Conservation (phyloP, 2,888 invertebrate species). For the Nomada lathburiana region DNA sequence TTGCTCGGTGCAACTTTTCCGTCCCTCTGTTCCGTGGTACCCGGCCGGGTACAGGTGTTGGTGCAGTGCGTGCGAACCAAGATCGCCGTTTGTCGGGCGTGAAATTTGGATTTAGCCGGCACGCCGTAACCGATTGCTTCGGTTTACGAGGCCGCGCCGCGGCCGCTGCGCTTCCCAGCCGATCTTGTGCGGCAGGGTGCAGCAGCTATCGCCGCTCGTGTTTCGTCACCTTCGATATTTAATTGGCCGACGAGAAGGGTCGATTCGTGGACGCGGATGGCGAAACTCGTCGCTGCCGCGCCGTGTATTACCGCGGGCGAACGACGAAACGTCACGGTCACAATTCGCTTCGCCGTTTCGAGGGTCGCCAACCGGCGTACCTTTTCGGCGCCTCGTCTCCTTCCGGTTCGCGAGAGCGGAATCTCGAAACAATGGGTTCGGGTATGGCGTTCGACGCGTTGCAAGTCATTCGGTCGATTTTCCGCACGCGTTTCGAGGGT, state of each 20-base stretch:
- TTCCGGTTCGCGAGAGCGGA: not conserved
- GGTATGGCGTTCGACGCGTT: not conserved
- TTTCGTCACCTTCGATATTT: conserved; percentile 31
- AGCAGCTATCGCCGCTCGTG: not conserved
- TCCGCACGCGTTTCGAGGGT: not conserved
- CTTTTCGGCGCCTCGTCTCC: not conserved
- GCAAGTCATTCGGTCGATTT: conserved; percentile 19
- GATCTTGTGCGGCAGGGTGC: no score
- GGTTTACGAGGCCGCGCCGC: conserved; percentile 54
- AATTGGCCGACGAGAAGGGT: conserved; percentile 46
- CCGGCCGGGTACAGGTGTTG: conserved; percentile 30
- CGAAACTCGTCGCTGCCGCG: conserved; percentile 22
- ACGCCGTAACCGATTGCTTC: conserved; percentile 34
- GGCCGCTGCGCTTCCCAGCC: conserved; percentile 12
- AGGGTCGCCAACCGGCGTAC: not conserved
- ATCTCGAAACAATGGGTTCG: conserved; percentile 15
- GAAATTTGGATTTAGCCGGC: conserved; percentile 57
- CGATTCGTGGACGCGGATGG: conserved; percentile 4
- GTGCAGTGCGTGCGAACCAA: conserved; percentile 39
- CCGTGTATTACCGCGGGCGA: not conserved
- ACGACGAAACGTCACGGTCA: not conserved
- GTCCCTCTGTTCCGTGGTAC: not conserved
- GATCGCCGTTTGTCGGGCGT: conserved; percentile 66
- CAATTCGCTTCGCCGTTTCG: not conserved
- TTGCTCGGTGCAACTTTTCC: not conserved